Base-by-base conservation (phyloP, 2,888 invertebrate species). In the Meta bourneti region DNA sequence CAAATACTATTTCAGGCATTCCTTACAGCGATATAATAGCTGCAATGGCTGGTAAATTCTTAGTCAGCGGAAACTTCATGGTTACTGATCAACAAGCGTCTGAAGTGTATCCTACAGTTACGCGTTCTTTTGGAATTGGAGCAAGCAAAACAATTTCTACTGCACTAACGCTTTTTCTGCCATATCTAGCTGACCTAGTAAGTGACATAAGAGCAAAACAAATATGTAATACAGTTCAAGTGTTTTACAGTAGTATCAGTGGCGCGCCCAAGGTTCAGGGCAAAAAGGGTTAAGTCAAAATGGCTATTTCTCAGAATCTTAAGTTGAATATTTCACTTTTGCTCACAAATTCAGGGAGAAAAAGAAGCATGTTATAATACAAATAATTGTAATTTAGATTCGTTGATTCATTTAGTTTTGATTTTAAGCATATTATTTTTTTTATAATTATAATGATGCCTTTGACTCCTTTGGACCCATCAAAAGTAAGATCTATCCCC, bases 11-110 rank as follows among this genome's bases (percentile, higher is more conserved):
- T 78, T 52, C 52, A 78, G 78, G 78, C 6, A 19, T 78, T n/a
- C 16, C n/a, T 8, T 19, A 78, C 52, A 78, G 78, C 52, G 78
- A 78, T 8, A 52, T 78, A 6, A 7, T 78, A n/a, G 52, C 77
- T 69, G 49, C 89, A 19, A 79, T 89, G 80, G 49, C 93, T 8
- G 93, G 93, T 77, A 94, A 94, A 83, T 75, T 93, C 71, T 86
- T 93, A 61, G 91, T 96, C 89, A 96, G 96, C 7, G 94, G 96
- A 51, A 95, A 96, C 7, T 96, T 96, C 94, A 96, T 96, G 93
- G 95, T 96, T 34, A 95, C 96, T 51, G 96, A 96, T 94, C 94
- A 97, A 86, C 96, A 96, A 93, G 96, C 96, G 84, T 95, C 96
- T 94, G 97, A 78, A 52, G 16, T 78, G n/a, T 78, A 52, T 51